Conservation (phyloP, 2,888 invertebrate species). For the Pandemis corylana region DNA sequence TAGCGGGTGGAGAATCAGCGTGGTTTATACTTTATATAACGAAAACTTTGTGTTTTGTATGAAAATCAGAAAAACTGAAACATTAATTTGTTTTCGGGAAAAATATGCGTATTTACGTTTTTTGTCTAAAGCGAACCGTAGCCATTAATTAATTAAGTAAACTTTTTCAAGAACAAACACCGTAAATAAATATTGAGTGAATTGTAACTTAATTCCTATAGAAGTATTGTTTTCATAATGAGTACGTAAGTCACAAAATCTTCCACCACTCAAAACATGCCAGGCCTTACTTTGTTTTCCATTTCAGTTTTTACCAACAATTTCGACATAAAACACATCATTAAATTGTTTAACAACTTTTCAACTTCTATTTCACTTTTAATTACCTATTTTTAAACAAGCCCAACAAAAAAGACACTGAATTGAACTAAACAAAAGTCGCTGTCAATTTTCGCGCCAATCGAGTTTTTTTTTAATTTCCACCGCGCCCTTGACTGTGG, state of each 20-base stretch:
- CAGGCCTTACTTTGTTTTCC: neutral
- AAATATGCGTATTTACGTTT: no score
- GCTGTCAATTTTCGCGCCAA: constrained; percentile 43
- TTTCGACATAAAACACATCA: neutral
- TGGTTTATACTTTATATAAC: neutral
- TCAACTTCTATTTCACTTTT: neutral
- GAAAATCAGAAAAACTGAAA: no score
- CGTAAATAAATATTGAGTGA: no score
- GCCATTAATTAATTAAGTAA: no score
- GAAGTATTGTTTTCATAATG: no score
- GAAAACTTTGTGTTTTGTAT: no score
- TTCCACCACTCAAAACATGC: neutral
- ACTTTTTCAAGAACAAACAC: no score
- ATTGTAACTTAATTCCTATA: no score
- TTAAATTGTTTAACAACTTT: neutral
- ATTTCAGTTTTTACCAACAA: neutral
- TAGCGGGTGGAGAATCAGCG: neutral
- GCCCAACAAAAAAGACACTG: neutral
- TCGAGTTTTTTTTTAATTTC: constrained; percentile 38
- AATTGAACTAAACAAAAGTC: constrained; percentile 8
- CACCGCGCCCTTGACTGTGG: constrained; percentile 43
- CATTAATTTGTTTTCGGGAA: no score
- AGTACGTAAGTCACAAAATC: neutral
- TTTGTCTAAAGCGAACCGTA: no score
- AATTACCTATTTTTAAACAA: neutral